Evolutionary conservation across 2,888 invertebrate species (phyloP), one percentile per base, ranked within the genome.

Genomic region (Galerucella pusilla): DNA sequence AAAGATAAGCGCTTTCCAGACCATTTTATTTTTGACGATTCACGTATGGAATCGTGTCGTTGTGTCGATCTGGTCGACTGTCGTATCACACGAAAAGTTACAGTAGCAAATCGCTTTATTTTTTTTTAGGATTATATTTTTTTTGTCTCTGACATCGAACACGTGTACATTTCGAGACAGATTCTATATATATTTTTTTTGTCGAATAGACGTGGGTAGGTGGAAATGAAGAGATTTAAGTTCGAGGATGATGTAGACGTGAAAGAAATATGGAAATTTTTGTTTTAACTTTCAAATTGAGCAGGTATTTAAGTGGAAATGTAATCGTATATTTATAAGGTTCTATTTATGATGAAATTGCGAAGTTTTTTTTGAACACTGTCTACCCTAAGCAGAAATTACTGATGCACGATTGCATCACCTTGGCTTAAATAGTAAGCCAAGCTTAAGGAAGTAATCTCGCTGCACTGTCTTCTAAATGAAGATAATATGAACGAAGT

Each of bases 41-140:
- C n/a, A 20, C 10, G 16, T n/a, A 57, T 16, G 20, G 16, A 57
- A 20, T 16, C 20, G 20, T 16, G 57, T 20, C 57, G n/a, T 57
- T 16, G 25, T 11, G 20, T 72, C 66, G 4, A 46, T 46, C 7
- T 64, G 75, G 75, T 72, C 72, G 20, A 64, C 75, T 75, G 75
- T 75, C 75, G 57, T 68, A 69, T 65, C 72, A 61, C 49, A 54
- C 59, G 68, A 68, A 69, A 75, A 75, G 67, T 72, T 74, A 77
- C 79, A 75, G 79, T 79, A 79, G 79, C 78, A 71, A 78, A 78
- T 71, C 75, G 77, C 77, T 77, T 68, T 63, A 71, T 69, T 77
- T 77, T 68, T n/a, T 74, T 78, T 75, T 42, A 25, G 69, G 69
- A 69, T 75, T 68, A 75, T 46, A 49, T 63, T 52, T 69, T 68